A percentile compares a stretch with the other conserved stretches of the same genome.
These are phyloP conservation scores for Drosophila leonis DNA, from an alignment of 2,888 invertebrate genomes.

Conservation along the genomic window DNA sequence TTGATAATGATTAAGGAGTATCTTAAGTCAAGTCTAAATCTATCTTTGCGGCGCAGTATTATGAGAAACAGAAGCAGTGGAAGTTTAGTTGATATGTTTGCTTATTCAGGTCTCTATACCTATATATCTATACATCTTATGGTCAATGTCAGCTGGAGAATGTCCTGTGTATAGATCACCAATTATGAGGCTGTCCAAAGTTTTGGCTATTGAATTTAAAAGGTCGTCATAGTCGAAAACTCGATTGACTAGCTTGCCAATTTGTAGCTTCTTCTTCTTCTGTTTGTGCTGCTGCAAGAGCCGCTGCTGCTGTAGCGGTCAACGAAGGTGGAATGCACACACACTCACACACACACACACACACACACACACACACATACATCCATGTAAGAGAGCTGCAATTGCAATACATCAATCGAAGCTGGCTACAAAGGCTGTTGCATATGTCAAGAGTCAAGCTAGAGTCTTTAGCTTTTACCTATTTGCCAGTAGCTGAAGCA, in stretches of 20 bases:
- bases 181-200: neutral
- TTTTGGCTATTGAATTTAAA: slow-evolving; percentile 5
- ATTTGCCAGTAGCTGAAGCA: slow-evolving; percentile 15
- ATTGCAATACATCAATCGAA: slow-evolving; percentile 66
- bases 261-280: slow-evolving; percentile 50
- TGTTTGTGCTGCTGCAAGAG: slow-evolving; percentile 3
- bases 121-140: neutral
- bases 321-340: slow-evolving; percentile 65
- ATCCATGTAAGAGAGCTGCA: slow-evolving; percentile 13
- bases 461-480: slow-evolving; percentile 33
- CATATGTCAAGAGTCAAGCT: slow-evolving; percentile 75
- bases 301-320: slow-evolving; percentile 58
- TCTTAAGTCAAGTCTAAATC: too few species aligned
- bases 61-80: too few species aligned
- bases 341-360: slow-evolving; percentile 6
- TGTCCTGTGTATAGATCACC: slow-evolving; percentile 16
- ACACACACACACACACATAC: neutral
- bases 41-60: too few species aligned
- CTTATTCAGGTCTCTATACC: too few species aligned
- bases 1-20: too few species aligned
- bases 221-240: slow-evolving; percentile 48
- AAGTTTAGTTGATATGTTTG: neutral
- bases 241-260: slow-evolving; percentile 59
- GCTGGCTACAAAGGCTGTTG: slow-evolving; percentile 69
- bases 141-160: slow-evolving; percentile 19